Evolutionary conservation across 1,140 invertebrate genomes (phyloP), one percentile per base, ranked within the genome.

Genomic region (Leptonema lineaticorne): DNA sequence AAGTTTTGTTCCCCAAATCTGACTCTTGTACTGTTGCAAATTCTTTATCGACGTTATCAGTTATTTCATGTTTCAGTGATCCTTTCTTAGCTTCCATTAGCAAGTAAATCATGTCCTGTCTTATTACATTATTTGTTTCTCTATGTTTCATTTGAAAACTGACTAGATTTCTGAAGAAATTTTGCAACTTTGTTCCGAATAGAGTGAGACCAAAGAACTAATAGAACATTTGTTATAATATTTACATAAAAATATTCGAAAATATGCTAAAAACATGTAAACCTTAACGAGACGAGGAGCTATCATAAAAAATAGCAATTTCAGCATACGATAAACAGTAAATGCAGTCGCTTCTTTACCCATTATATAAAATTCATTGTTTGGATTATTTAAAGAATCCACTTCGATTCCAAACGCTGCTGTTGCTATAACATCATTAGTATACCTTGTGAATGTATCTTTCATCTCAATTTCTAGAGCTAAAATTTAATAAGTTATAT

Each of bases 321-420:
- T 33, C 11, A 33, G 6, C 7, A 27, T 7, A 30, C n/a, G 24
- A 59, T 28, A n/a, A 50, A 50, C 16, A 6, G n/a, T 50, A 24
- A 50, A 16, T 18, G n/a, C 8, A 7, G 30, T 33, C 5, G 30
- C 30, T 33, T 33, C 30, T 33, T 33, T 33, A 2, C 80, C 81
- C 56, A 75, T 77, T 7, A 72, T 18, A 50, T 77, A 82, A 73
- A 84, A 83, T 20, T 82, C 76, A 69, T 83, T 84, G 4, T 78
- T 37, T 24, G 74, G 73, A 69, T 82, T 62, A 0, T 75, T 75
- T 27, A 82, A 72, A 6, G 79, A 80, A 68, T 81, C 76, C 59
- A 77, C 76, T n/a, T 77, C 72, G 0, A 83, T 65, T 0, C 82
- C 81, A 56, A 83, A 84, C 0, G 80, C 80, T 53, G 75, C 76